These are phyloP conservation scores for Lingula anatina DNA, from an alignment of 2,888 invertebrate species.

Conservation along the genomic window DNA sequence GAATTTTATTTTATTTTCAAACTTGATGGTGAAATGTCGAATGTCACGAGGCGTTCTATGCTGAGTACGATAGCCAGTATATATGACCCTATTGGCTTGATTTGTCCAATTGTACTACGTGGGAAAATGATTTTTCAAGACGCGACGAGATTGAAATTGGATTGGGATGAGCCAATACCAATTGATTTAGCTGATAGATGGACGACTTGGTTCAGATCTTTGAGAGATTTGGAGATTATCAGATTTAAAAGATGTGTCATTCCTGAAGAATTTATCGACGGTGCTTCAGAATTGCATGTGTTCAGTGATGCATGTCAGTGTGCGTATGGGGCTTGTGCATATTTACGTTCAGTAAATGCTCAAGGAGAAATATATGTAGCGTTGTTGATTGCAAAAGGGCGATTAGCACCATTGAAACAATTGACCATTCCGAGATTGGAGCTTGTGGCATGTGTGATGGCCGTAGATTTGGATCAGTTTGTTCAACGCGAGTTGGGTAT, in stretches of 20 bases:
- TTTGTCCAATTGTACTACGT: neutral
- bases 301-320: slow-evolving; percentile 4
- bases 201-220: neutral
- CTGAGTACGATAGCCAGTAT: neutral
- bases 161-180: slow-evolving; percentile 5
- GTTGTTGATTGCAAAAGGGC: slow-evolving; percentile 2
- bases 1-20: neutral
- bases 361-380: neutral
- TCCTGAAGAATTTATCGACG: neutral
- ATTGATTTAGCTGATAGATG: no score
- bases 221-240: neutral
- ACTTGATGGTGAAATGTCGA: neutral
- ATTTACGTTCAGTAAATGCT: no score
- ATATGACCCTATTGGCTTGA: slow-evolving; percentile 6
- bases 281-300: neutral
- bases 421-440: slow-evolving; percentile 4
- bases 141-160: neutral
- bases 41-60: neutral
- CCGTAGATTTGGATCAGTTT: slow-evolving; percentile 3
- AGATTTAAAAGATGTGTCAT: slow-evolving; percentile 1
- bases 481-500: neutral
- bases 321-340: neutral
- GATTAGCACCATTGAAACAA: slow-evolving; percentile 2
- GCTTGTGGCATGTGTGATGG: neutral
- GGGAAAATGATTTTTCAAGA: slow-evolving; percentile 4